phyloP scores from a whole-genome alignment of 2,113 vertebrate species.

The Rhegmatorhina hoffmannsi region DNA sequence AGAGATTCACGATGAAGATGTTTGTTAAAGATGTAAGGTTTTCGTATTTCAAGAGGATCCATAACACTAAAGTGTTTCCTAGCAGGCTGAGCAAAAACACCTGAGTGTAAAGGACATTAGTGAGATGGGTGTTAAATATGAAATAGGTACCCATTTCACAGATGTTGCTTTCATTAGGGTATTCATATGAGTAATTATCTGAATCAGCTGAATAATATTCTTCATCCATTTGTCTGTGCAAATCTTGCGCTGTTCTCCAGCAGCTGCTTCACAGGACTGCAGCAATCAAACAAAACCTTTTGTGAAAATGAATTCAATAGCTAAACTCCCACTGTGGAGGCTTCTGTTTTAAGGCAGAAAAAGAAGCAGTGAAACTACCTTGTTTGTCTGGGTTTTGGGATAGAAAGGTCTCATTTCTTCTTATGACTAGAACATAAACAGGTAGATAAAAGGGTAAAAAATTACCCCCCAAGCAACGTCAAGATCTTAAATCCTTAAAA shows the following conservation, averaged over 20 bases:
- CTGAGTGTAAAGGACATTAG: conserved; percentile 76
- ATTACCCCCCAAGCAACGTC: neutral
- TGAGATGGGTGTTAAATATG: conserved; percentile 56
- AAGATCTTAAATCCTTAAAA: neutral
- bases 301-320: neutral
- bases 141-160: conserved; percentile 68
- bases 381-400: neutral
- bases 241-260: neutral
- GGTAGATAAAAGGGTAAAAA: neutral
- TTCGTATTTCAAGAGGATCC: conserved; percentile 86
- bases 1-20: conserved; percentile 88
- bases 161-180: neutral
- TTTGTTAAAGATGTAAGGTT: conserved; percentile 87
- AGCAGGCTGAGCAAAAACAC: conserved; percentile 83
- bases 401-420: neutral
- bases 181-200: neutral
- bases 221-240: conserved; percentile 40
- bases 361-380: conserved; percentile 58
- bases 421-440: neutral
- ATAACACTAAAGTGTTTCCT: conserved; percentile 87
- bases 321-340: neutral
- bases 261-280: neutral
- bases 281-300: neutral
- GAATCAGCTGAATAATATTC: neutral
- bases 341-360: conserved; percentile 20